These are phyloP conservation scores for Eulithis prunata DNA, from an alignment of 2,888 invertebrate species.

Conservation along the genomic window DNA sequence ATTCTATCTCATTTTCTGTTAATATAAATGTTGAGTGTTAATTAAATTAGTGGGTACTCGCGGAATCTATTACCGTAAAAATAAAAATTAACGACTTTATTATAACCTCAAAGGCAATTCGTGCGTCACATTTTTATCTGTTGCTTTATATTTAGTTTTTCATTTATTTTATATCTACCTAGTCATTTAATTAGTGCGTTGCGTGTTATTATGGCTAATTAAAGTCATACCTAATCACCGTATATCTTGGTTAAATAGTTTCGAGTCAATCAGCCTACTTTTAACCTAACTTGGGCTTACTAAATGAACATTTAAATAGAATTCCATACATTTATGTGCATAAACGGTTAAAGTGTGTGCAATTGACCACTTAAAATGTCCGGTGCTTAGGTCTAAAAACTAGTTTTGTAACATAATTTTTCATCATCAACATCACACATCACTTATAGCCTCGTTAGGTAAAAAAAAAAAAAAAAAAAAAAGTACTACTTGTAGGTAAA, in stretches of 20 bases:
- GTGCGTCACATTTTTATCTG: slow-evolving; percentile 46
- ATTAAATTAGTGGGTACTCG: slow-evolving; percentile 1
- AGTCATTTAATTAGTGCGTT: slow-evolving; percentile 38
- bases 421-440: too few species aligned
- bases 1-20: background rate
- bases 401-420: too few species aligned
- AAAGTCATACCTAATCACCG: background rate
- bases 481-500: too few species aligned
- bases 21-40: background rate
- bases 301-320: background rate
- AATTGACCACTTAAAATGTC: too few species aligned
- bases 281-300: background rate
- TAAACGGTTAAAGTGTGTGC: too few species aligned
- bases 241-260: background rate
- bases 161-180: slow-evolving; percentile 20
- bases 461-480: too few species aligned
- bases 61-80: slow-evolving; percentile 12
- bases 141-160: too few species aligned
- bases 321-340: too few species aligned
- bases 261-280: background rate
- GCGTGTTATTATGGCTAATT: slow-evolving; percentile 13
- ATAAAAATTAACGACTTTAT: slow-evolving; percentile 20
- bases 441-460: too few species aligned
- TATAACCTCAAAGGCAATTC: slow-evolving; percentile 47
- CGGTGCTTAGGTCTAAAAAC: too few species aligned